Evolutionary conservation across 2,888 invertebrate species (phyloP).

Genomic region (Xestia xanthographa): DNA sequence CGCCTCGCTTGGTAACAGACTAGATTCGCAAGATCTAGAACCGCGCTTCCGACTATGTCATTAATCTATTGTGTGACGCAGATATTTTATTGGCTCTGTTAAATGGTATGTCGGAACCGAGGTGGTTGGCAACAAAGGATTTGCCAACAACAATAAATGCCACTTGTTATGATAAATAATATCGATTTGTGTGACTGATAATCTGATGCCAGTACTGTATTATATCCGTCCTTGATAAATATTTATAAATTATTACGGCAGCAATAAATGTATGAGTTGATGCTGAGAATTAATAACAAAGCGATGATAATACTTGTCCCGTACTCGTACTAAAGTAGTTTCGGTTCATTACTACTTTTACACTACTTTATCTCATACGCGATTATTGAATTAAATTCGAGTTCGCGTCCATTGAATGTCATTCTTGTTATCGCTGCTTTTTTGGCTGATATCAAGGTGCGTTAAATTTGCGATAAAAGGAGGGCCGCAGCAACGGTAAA

Average conservation of each 20-base stretch:
- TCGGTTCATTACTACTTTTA: slow-evolving; percentile 24
- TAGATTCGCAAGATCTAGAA: slow-evolving; percentile 70
- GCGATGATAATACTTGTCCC: slow-evolving; percentile 15
- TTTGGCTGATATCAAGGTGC: slow-evolving; percentile 15
- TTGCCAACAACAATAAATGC: slow-evolving; percentile 59
- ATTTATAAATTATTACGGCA: slow-evolving; percentile 30
- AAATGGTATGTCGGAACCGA: slow-evolving; percentile 60
- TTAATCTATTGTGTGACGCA: slow-evolving; percentile 70
- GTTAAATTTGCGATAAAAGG: slow-evolving; percentile 10
- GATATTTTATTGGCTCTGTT: slow-evolving; percentile 65
- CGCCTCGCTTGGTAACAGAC: slow-evolving; percentile 82
- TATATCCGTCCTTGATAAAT: slow-evolving; percentile 35
- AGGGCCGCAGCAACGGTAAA: slow-evolving; percentile 26
- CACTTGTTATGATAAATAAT: slow-evolving; percentile 55
- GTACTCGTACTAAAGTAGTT: slow-evolving; percentile 4
- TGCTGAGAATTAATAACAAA: slow-evolving; percentile 20
- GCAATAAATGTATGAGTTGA: slow-evolving; percentile 22
- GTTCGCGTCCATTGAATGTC: slow-evolving; percentile 26
- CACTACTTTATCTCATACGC: background rate
- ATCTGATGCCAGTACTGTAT: slow-evolving; percentile 26
- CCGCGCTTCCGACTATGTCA: slow-evolving; percentile 71
- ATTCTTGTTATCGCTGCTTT: slow-evolving; percentile 21
- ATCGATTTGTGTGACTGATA: slow-evolving; percentile 55
- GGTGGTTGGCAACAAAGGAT: slow-evolving; percentile 61
- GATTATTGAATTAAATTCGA: slow-evolving; percentile 29